phyloP scores from a whole-genome alignment of 2,797 vertebrate species.

The Geotrypetes seraphini region DNA sequence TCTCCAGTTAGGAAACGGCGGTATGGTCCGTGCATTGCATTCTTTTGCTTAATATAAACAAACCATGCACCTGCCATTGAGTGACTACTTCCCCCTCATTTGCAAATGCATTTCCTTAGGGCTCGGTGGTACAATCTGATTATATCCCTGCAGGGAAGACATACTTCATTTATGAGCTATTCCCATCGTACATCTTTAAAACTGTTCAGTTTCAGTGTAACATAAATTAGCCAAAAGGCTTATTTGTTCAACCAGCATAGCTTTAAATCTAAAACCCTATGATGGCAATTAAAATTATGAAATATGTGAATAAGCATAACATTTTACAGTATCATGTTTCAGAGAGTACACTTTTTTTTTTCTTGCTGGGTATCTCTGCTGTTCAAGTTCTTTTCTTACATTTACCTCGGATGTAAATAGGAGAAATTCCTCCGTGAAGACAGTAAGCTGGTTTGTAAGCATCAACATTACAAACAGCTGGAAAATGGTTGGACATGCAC shows the following conservation, averaged over 20 bases:
- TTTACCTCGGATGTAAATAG: no score
- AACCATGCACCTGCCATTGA: conserved; percentile 28
- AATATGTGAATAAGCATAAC: not conserved
- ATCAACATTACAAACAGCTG: no score
- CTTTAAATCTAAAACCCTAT: conserved; percentile 1
- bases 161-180: conserved; percentile 28
- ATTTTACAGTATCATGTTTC: not conserved
- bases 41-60: conserved; percentile 21
- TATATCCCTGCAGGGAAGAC: conserved; percentile 24
- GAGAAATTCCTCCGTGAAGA: no score
- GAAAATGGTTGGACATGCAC: no score
- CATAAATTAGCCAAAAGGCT: conserved; percentile 24
- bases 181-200: conserved; percentile 17
- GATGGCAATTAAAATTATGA: not conserved
- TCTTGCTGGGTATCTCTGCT: no score
- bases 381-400: no score
- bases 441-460: no score
- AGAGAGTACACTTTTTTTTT: not conserved
- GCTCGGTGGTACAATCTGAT: conserved; percentile 38
- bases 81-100: conserved; percentile 21
- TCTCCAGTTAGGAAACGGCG: conserved; percentile 49
- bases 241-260: conserved; percentile 4
- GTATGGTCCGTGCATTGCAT: not conserved
- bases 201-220: conserved; percentile 18
- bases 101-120: conserved; percentile 29